phyloP scores from a whole-genome alignment of 2,113 vertebrate genomes.

The Brachyhypopomus occidentalis region DNA sequence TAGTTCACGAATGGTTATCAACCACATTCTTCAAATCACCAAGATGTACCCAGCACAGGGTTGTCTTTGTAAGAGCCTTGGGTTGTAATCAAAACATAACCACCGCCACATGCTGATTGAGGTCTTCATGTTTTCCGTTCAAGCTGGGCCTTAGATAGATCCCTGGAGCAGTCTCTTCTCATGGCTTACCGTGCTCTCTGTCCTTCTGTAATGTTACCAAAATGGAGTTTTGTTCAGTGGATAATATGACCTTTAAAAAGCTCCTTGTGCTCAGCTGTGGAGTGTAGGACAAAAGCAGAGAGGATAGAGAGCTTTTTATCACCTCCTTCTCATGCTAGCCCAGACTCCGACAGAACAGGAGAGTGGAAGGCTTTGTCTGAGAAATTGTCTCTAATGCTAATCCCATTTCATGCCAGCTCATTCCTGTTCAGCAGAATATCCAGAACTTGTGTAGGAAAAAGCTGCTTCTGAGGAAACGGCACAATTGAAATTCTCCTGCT shows the following conservation, averaged over 20 bases:
- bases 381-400: conserved; percentile 72
- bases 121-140: not conserved
- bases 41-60: too few relatives aligned
- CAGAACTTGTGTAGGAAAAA: conserved; percentile 56
- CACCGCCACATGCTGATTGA: not conserved
- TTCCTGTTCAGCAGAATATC: conserved; percentile 62
- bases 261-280: conserved; percentile 4
- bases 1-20: too few relatives aligned
- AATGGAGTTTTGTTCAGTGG: conserved; percentile 36
- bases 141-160: not conserved
- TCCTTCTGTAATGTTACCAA: conserved; percentile 27
- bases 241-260: conserved; percentile 41
- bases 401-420: conserved; percentile 72
- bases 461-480: conserved; percentile 51
- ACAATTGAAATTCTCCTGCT: conserved; percentile 59
- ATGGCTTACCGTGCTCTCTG: not conserved
- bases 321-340: conserved; percentile 29
- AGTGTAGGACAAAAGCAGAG: conserved; percentile 32
- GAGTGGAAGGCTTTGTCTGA: conserved; percentile 56
- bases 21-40: too few relatives aligned
- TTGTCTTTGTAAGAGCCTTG: not conserved
- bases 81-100: not conserved
- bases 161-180: not conserved
- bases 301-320: conserved; percentile 53
- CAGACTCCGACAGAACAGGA: conserved; percentile 57